Evolutionary conservation across 2,113 vertebrate genomes (phyloP).

Genomic region (Crotophaga sulcirostris): DNA sequence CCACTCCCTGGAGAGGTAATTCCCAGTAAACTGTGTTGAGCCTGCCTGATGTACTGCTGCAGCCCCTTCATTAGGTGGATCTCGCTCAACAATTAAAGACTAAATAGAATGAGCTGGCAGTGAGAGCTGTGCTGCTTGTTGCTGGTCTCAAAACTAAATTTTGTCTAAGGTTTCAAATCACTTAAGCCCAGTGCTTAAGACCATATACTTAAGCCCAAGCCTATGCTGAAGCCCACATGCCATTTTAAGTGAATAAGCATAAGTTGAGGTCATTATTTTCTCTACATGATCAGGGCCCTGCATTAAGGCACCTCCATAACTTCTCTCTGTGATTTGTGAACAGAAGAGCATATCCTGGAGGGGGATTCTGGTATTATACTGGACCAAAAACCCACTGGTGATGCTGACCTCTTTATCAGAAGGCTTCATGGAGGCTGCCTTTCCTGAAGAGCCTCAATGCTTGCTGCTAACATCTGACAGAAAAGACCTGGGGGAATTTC

Average conservation of each 20-base stretch:
- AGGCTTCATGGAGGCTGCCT: not conserved
- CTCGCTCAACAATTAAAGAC: not conserved
- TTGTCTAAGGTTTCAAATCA: not conserved
- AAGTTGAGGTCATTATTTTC: not conserved
- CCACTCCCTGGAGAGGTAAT: accelerated
- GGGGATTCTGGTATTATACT: not conserved
- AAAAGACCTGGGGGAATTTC: not conserved
- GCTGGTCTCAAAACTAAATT: not conserved
- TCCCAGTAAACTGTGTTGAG: not conserved
- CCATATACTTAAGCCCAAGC: not conserved
- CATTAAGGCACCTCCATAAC: not conserved
- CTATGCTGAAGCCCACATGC: not conserved
- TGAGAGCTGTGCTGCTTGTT: not conserved
- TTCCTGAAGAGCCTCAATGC: not conserved
- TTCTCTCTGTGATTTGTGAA: not conserved
- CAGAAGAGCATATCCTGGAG: not conserved
- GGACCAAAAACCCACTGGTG: not conserved
- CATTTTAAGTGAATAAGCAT: not conserved
- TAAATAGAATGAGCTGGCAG: not conserved
- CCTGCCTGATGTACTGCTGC: not conserved
- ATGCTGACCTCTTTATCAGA: not conserved
- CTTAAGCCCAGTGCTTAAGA: not conserved
- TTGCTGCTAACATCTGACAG: not conserved
- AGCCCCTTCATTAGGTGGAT: not conserved
- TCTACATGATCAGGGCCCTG: not conserved